Evolutionary conservation across 2,797 vertebrate species (phyloP), one percentile per base, ranked within the genome.

Genomic region (Fratercula arctica): DNA sequence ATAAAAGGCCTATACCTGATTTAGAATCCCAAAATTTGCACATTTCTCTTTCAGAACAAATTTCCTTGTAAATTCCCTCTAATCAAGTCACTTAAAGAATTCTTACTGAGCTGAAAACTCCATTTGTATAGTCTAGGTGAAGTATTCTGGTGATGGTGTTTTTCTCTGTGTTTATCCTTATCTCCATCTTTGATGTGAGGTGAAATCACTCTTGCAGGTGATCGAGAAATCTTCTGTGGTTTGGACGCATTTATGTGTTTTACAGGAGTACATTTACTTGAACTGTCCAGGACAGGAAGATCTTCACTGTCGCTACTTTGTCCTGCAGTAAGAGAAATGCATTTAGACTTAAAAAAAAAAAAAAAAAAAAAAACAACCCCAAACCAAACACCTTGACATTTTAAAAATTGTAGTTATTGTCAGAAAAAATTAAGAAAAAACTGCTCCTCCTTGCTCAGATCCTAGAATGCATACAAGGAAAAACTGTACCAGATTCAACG

Each of bases 291-390:
- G 70, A 96, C 98, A 60, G 98, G 96, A 69, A 99, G 98, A 85
- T 99, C 99, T 97, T 99, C 99, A 56, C 99, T 99, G 96, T 99
- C 99, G 51, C 99, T 99, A 96, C 99, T 99, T 98, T 99, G 99
- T 74, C 99, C 99, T 99, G 93, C 45, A 95, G 91, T 3, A 87
- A 95, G 26, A 95, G 41, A n/a, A 85, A 90, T 6, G 53, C n/a
- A 9, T 66, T 74, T 63, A 8, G 63, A 86, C 50, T 67, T 95
- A 16, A 73, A 72, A 90, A 50, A 41, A 51, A 69, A 19, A 33
- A 1, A 3, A 6, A 37, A n/a, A n/a, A n/a, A n/a, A n/a, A n/a
- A n/a, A n/a, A n/a, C 29, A 35, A 59, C 23, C 23, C 57, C 16
- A 60, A 61, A 61, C 35, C n/a, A 63, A 41, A 20, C 41, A 50